Evolutionary conservation across 2,797 vertebrate genomes (phyloP).

Genomic region (Bradypodion ventrale): DNA sequence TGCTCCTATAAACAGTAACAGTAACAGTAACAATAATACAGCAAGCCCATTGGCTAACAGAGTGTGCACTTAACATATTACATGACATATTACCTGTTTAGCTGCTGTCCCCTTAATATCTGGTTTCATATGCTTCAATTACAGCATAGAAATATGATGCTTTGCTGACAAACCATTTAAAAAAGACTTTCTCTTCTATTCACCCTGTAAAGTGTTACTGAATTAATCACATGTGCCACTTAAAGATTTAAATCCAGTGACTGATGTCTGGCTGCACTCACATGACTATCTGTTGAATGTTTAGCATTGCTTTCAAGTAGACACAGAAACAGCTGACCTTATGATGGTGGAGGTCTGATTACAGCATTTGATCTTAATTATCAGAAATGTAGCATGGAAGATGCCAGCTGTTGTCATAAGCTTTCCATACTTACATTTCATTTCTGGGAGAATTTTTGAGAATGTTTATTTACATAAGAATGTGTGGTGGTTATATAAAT

Average conservation of each 20-base stretch:
- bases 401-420: neutral
- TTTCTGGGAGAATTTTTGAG: neutral
- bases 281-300: neutral
- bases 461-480: neutral
- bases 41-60: too few species aligned
- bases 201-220: neutral
- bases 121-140: neutral
- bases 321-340: constrained; percentile 15
- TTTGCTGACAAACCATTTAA: neutral
- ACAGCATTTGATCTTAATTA: constrained; percentile 23
- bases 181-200: neutral
- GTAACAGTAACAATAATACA: too few species aligned
- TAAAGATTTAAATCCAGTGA: neutral
- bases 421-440: constrained; percentile 7
- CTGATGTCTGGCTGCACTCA: neutral
- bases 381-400: constrained; percentile 13
- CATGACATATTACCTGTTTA: neutral
- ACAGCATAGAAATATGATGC: neutral
- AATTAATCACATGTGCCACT: neutral
- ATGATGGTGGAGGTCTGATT: neutral
- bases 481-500: neutral
- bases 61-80: too few species aligned
- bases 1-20: too few species aligned
- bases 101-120: neutral
- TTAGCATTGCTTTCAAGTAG: constrained; percentile 7